Evolutionary conservation across 1,140 invertebrate species (phyloP).

Genomic region (Listronotus bonariensis): DNA sequence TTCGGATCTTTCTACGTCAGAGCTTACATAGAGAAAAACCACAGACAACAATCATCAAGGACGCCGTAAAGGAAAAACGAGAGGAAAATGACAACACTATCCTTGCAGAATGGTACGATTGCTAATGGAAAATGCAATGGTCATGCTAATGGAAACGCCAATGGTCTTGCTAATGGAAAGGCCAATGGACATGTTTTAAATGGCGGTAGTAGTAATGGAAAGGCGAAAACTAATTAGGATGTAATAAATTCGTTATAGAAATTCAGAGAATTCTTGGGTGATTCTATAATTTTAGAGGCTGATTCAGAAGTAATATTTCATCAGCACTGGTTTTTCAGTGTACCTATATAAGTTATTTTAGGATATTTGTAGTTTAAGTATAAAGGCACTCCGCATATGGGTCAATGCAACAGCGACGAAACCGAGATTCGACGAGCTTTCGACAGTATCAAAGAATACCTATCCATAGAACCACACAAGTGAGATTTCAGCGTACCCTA

Average conservation of each 20-base stretch:
- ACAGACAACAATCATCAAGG: slow-evolving; percentile 29
- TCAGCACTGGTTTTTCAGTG: background rate
- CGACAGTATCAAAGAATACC: too few species aligned
- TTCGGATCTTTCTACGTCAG: slow-evolving; percentile 83
- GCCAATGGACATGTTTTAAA: too few species aligned
- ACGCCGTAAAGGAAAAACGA: slow-evolving; percentile 5
- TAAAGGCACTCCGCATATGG: too few species aligned
- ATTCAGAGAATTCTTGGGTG: background rate
- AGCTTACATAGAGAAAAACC: slow-evolving; percentile 65
- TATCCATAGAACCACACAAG: too few species aligned
- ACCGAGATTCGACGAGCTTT: too few species aligned
- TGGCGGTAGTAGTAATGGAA: slow-evolving; percentile 7
- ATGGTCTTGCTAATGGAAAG: slow-evolving; percentile 1
- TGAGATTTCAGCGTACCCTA: too few species aligned
- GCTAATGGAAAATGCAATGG: slow-evolving; percentile 1
- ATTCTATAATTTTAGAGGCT: background rate
- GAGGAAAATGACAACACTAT: slow-evolving; percentile 11
- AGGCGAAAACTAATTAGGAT: slow-evolving; percentile 20
- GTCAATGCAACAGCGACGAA: too few species aligned
- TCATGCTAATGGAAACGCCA: slow-evolving; percentile 8
- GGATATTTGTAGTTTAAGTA: background rate
- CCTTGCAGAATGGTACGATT: background rate
- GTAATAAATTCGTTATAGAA: background rate
- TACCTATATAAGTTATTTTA: slow-evolving; percentile 7
- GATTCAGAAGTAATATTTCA: too few species aligned